Conservation (phyloP, 1,140 invertebrate genomes). For the Drosophila parvula region DNA sequence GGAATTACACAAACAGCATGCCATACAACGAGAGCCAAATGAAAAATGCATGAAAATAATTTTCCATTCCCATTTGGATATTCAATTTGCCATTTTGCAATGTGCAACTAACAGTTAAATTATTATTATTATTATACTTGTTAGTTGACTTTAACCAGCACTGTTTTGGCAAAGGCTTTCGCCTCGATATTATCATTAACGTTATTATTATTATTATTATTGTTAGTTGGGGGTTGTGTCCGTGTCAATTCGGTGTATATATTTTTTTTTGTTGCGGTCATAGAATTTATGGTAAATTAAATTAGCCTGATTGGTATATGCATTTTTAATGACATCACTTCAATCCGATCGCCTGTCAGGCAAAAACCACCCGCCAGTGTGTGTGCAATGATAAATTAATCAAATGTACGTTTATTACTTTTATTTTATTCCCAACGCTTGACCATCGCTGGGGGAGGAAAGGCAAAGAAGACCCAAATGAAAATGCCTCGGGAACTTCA, state of each 20-base stretch:
- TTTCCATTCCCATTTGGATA: conserved; percentile 22
- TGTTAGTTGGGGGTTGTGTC: not conserved
- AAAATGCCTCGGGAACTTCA: conserved; percentile 67
- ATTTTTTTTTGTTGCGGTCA: conserved; percentile 22
- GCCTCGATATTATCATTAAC: not conserved
- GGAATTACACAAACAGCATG: conserved; percentile 29
- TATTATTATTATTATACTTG: conserved; percentile 41
- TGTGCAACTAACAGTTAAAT: conserved; percentile 43
- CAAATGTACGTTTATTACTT: conserved; percentile 70
- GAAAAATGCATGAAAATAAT: conserved; percentile 39
- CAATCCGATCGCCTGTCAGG: conserved; percentile 15
- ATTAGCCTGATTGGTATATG: conserved; percentile 66
- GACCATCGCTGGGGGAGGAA: not conserved
- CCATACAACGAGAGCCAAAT: conserved; percentile 1
- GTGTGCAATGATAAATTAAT: conserved; percentile 69
- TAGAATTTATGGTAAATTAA: conserved; percentile 61
- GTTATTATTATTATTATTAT: conserved; percentile 2
- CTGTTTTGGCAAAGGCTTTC: not conserved
- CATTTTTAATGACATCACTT: conserved; percentile 67
- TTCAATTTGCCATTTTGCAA: conserved; percentile 34
- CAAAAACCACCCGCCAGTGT: conserved; percentile 7
- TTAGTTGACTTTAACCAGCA: conserved; percentile 33
- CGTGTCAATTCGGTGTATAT: conserved; percentile 19
- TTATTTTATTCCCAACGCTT: conserved; percentile 41
- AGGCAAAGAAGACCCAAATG: conserved; percentile 23